Base-by-base conservation (phyloP, 2,888 invertebrate species). In the Gandaritis pyraliata region DNA sequence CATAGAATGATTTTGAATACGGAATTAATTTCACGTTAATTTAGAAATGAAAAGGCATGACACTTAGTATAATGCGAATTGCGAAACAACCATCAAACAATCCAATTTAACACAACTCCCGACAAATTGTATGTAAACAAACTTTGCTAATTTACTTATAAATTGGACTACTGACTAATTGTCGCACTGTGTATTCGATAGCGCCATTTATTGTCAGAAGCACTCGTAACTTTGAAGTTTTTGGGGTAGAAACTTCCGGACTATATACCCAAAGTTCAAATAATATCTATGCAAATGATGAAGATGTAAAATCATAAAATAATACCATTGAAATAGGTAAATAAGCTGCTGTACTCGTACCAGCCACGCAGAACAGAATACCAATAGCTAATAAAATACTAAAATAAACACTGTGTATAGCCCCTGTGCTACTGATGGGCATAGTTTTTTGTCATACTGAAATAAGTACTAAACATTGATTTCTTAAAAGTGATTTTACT, bases 141-240 rank as follows among this genome's bases (percentile, higher is more conserved):
- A 72, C 70, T 69, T 64, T 18, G 60, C 59, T 68, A 70, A 74
- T 70, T 71, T 69, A 65, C 61, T 67, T 56, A 46, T 70, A 64
- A 68, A 65, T 69, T 71, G 53, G 45, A 67, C 43, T 41, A 69
- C 48, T 50, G 47, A 47, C 36, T 51, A 10, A 41, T 52, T 46
- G 18, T 51, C 36, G 23, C 11, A 36, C 45, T 53, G 41, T 47
- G 47, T 53, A 48, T 53, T 48, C 47, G 67, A 66, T 66, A 68
- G 55, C 50, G 47, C 48, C 61, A 62, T 73, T 67, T 67, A 68
- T 70, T 65, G 65, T 41, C n/a, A n/a, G 38, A 8, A n/a, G 5
- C 46, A 61, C 59, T 41, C 16, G n/a, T n/a, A 48, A 54, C 61
- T 61, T 64, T 48, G 49, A 58, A 49, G 51, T 45, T 59, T 61